Base-by-base conservation (phyloP, 2,113 vertebrate species). In the Murina feae region DNA sequence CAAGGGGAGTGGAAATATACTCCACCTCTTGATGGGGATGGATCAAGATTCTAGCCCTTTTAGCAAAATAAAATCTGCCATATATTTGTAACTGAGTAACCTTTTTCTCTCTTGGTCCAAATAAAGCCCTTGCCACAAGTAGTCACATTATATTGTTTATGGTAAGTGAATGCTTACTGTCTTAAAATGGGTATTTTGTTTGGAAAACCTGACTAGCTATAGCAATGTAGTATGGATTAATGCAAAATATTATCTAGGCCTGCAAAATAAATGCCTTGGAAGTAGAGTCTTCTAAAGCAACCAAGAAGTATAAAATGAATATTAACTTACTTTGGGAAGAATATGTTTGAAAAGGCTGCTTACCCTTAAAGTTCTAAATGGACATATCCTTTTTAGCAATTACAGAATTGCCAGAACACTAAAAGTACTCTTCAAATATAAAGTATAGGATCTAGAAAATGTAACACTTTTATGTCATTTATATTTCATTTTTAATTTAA, bases 401-500 rank as follows among this genome's bases (percentile, higher is more conserved):
- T 86, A 90, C 18, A 92, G n/a, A 86, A 72, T 49, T 84, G 65
- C 71, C 87, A 91, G 87, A 93, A 87, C n/a, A 79, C 76, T 91
- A 94, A 95, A 94, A 94, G 65, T n/a, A 32, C 65, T 96, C 32
- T 93, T 97, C 58, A 83, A 78, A 95, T 89, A 89, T 91, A 78
- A 95, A 96, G 39, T 76, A 58, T 44, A 91, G 35, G 35, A 84
- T 91, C 71, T 95, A 95, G 65, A 95, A 96, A 96, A 96, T 96
- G 76, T 6, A 96, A 93, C 83, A 94, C 42, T 96, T 94, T 94
- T 69, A 94, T 95, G 75, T 81, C 71, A 95, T 93, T 95, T 96
- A 86, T 94, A 91, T 79, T 94, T 96, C 94, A 96, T 97, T 89
- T 96, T 95, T 91, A 97, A 97, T 94, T 95, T 96, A 97, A 97